A percentile compares a stretch with the other conserved stretches of the same genome.
Evolutionary conservation across 2,888 invertebrate species (phyloP).

Genomic region (Latheticus oryzae): DNA sequence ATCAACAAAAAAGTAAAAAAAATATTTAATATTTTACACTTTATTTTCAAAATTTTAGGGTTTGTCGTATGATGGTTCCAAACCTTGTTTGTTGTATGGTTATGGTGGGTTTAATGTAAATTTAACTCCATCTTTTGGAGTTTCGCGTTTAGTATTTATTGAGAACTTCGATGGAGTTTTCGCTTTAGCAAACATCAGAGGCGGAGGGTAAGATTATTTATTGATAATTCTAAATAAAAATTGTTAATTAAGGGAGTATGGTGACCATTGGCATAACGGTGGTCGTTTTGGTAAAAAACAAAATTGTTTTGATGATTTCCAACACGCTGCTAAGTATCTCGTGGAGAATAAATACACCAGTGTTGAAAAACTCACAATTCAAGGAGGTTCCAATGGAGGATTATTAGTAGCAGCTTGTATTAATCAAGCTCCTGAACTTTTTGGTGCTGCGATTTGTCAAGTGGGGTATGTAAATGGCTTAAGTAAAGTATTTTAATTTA

Average conservation of each 20-base stretch:
- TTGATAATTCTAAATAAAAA: not conserved
- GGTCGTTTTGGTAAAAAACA: slow-evolving; percentile 94
- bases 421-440: slow-evolving; percentile 95
- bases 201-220: slow-evolving; percentile 82
- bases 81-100: slow-evolving; percentile 91
- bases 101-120: slow-evolving; percentile 98
- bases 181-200: slow-evolving; percentile 94
- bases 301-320: slow-evolving; percentile 98
- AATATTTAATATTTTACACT: too few relatives aligned
- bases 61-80: slow-evolving; percentile 74
- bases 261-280: slow-evolving; percentile 96
- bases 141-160: slow-evolving; percentile 88
- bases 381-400: slow-evolving; percentile 98
- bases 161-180: slow-evolving; percentile 89
- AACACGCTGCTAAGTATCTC: slow-evolving; percentile 90
- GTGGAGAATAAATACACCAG: slow-evolving; percentile 83
- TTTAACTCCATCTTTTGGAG: slow-evolving; percentile 89
- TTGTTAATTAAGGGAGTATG: slow-evolving; percentile 82
- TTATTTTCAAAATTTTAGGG: slow-evolving; percentile 66
- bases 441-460: slow-evolving; percentile 92
- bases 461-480: slow-evolving; percentile 79
- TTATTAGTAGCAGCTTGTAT: slow-evolving; percentile 93
- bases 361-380: slow-evolving; percentile 81
- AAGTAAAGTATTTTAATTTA: not conserved
- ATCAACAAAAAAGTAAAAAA: slow-evolving; percentile 78